A percentile compares a stretch with the other conserved stretches of the same genome.
These are phyloP conservation scores for Takifugu rubripes DNA, from an alignment of 2,797 vertebrate species.

Conservation along the genomic window DNA sequence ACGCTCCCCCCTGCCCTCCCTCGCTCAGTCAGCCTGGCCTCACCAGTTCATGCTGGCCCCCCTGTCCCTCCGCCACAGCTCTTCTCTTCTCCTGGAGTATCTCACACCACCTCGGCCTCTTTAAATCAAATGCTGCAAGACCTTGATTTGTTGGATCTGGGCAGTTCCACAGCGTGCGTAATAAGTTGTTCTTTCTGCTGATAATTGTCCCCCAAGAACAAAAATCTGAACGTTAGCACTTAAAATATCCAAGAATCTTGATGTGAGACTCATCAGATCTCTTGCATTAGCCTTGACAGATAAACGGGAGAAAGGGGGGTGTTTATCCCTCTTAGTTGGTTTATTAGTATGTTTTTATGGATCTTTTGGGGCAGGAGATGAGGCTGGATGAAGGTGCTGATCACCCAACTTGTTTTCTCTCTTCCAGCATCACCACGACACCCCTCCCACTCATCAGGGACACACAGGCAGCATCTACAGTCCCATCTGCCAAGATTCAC, in stretches of 20 bases:
- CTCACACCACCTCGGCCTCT: constrained; percentile 24
- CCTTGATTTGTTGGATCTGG: constrained; percentile 74
- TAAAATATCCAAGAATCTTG: too few species aligned
- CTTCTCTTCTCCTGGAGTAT: constrained; percentile 8
- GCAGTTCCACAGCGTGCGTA: too few species aligned
- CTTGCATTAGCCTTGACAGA: too few species aligned
- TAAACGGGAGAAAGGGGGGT: too few species aligned
- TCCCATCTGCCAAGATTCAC: constrained; percentile 20
- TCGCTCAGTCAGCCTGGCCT: constrained; percentile 17
- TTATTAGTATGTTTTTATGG: too few species aligned
- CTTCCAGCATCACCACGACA: constrained; percentile 46
- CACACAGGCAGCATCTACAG: constrained; percentile 36
- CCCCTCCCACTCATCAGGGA: constrained; percentile 52
- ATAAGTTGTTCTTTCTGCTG: too few species aligned
- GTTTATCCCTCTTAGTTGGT: too few species aligned
- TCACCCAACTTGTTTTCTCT: background rate
- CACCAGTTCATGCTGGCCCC: background rate
- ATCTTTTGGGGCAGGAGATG: constrained; percentile 27
- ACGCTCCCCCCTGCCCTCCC: constrained; percentile 1
- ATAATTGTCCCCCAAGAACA: too few species aligned
- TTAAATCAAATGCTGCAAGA: constrained; percentile 67
- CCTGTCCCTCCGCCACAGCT: constrained; percentile 1
- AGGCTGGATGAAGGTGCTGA: constrained; percentile 40
- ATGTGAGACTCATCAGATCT: too few species aligned
- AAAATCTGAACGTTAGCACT: too few species aligned